Evolutionary conservation across 2,113 vertebrate genomes (phyloP).

Genomic region (Casuarius casuarius): DNA sequence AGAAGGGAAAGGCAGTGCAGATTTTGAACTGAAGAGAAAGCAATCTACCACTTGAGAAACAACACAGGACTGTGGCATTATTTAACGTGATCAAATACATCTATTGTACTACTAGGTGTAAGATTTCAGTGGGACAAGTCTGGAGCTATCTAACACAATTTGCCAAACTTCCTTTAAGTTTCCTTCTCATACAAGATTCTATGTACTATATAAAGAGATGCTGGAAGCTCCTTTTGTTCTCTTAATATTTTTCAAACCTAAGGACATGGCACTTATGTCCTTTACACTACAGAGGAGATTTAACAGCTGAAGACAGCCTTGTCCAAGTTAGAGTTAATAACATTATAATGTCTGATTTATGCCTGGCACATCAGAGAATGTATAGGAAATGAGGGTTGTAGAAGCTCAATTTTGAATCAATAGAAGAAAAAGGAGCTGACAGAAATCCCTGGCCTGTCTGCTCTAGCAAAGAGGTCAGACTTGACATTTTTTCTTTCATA

Average conservation of each 20-base stretch:
- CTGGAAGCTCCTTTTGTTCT: constrained; percentile 20
- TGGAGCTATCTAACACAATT: not conserved
- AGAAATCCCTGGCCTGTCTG: not conserved
- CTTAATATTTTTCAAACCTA: not conserved
- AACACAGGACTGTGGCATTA: constrained; percentile 29
- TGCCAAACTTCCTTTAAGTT: not conserved
- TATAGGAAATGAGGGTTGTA: not conserved
- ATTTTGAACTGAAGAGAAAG: constrained; percentile 54
- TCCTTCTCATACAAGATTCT: not conserved
- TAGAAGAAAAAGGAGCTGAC: not conserved
- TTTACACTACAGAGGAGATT: not conserved
- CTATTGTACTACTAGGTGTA: not conserved
- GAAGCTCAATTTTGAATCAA: not conserved
- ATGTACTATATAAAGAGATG: not conserved
- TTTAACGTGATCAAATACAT: not conserved
- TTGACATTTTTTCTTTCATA: not conserved
- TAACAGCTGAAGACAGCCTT: constrained; percentile 3
- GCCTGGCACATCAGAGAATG: not conserved
- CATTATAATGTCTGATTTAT: not conserved
- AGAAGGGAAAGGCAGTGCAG: constrained; percentile 66
- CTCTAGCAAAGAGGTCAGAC: not conserved
- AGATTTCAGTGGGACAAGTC: not conserved
- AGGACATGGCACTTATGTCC: not conserved
- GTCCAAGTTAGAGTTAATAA: constrained; percentile 3
- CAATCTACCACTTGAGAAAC: constrained; percentile 44